These are phyloP conservation scores for Squalus acanthias DNA, from an alignment of 2,797 vertebrate species.

Conservation along the genomic window DNA sequence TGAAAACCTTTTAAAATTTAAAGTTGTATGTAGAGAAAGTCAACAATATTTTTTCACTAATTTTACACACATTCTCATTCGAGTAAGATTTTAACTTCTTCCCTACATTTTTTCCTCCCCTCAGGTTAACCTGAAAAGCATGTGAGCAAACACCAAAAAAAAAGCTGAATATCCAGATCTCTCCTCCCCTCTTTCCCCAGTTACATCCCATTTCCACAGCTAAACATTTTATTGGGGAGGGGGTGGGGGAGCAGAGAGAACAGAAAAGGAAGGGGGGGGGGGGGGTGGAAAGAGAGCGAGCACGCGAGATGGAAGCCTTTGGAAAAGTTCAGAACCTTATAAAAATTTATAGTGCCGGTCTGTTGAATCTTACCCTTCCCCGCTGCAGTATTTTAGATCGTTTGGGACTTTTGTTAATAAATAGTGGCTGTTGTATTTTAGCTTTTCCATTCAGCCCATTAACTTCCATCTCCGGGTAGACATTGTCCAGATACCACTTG, in stretches of 20 bases:
- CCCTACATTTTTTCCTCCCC: not conserved
- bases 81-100: no score
- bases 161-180: not conserved
- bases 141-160: not conserved
- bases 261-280: not conserved
- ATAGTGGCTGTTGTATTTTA: conserved; percentile 71
- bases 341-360: not conserved
- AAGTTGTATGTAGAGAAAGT: no score
- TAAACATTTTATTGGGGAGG: not conserved
- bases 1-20: no score
- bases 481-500: conserved; percentile 84
- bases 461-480: conserved; percentile 92
- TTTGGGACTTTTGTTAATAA: conserved; percentile 75
- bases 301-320: not conserved
- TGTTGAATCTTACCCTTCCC: conserved; percentile 71
- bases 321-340: not conserved
- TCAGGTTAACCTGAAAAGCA: not conserved
- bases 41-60: no score
- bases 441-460: conserved; percentile 59
- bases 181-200: not conserved
- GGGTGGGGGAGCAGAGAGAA: no score
- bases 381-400: conserved; percentile 77
- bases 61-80: no score
- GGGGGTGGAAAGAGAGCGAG: no score
- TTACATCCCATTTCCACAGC: not conserved